Percentiles rank a stretch among this genome's conserved stretches.
phyloP scores from a whole-genome alignment of 2,797 vertebrate species.

The Triplophysa yarkandensis region DNA sequence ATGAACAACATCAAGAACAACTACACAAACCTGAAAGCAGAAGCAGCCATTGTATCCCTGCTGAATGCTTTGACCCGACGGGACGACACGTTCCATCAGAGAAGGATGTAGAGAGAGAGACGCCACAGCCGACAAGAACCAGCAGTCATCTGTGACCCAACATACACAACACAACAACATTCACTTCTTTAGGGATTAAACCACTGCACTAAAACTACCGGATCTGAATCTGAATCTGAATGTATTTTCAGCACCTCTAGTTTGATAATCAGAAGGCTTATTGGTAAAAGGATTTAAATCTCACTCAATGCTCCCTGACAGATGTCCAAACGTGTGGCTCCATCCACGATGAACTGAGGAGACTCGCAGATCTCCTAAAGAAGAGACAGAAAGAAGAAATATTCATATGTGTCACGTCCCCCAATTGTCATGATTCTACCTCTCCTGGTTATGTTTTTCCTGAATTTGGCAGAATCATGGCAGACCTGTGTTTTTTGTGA shows the following conservation, averaged over 20 bases:
- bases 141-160: conserved; percentile 73
- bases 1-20: too few species aligned
- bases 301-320: conserved; percentile 74
- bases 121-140: conserved; percentile 77
- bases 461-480: too few species aligned
- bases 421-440: too few species aligned
- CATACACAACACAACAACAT: neutral
- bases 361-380: conserved; percentile 65
- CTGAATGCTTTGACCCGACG: conserved; percentile 70
- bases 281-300: conserved; percentile 37
- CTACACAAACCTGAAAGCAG: conserved; percentile 70
- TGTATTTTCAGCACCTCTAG: too few species aligned
- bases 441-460: too few species aligned
- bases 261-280: neutral
- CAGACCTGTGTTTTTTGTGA: too few species aligned
- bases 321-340: conserved; percentile 73
- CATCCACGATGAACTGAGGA: conserved; percentile 72
- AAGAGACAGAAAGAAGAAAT: neutral
- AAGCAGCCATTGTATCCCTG: conserved; percentile 73
- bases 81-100: conserved; percentile 74
- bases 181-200: neutral
- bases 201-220: too few species aligned
- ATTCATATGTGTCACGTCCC: too few species aligned
- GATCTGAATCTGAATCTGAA: too few species aligned
- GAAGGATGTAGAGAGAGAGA: conserved; percentile 69